These are phyloP conservation scores for Hylomyscus alleni DNA, from an alignment of 2,797 vertebrate genomes.

Conservation along the genomic window DNA sequence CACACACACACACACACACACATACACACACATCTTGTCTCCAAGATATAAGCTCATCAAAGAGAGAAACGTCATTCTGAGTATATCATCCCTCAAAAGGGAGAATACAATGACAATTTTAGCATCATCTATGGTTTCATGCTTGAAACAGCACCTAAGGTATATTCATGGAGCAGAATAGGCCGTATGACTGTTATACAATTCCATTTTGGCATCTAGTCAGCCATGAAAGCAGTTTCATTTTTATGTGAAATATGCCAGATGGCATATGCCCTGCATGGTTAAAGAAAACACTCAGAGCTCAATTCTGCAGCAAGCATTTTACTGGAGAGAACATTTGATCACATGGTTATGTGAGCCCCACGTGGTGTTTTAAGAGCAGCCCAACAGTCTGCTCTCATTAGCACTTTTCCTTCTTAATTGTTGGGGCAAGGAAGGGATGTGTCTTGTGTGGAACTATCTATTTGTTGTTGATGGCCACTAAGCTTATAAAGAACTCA, in stretches of 20 bases:
- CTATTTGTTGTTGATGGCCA: neutral
- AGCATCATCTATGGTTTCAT: conserved; percentile 67
- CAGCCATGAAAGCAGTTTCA: conserved; percentile 80
- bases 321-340: conserved; percentile 55
- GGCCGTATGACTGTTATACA: conserved; percentile 68
- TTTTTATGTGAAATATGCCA: conserved; percentile 78
- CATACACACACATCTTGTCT: neutral
- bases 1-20: neutral
- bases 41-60: neutral
- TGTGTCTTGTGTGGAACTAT: neutral
- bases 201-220: conserved; percentile 78
- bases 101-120: conserved; percentile 55
- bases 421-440: conserved; percentile 19
- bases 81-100: conserved; percentile 42
- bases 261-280: conserved; percentile 65
- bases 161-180: conserved; percentile 78
- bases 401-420: neutral
- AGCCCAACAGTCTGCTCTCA: neutral
- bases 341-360: conserved; percentile 53
- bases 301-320: conserved; percentile 24
- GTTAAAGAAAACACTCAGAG: conserved; percentile 71
- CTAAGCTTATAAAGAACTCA: conserved; percentile 33
- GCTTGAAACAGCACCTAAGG: conserved; percentile 74
- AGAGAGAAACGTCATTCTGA: conserved; percentile 5
- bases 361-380: conserved; percentile 40